Conservation (phyloP, 2,797 vertebrate genomes). For the Amblyraja radiata region DNA sequence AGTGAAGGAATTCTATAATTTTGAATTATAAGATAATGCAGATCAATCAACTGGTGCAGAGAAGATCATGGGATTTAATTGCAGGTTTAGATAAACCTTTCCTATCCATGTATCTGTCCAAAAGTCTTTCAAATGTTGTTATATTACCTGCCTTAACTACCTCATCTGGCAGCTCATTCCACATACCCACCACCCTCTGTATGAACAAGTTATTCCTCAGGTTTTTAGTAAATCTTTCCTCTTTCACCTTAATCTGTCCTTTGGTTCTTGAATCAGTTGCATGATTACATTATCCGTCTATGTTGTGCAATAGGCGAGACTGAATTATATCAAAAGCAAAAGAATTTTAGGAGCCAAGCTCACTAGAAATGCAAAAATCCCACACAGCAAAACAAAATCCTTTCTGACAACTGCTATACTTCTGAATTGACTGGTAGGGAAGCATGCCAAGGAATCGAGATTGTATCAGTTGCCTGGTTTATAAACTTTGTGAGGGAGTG, state of each 20-base stretch:
- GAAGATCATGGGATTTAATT: background rate
- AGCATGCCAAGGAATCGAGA: background rate
- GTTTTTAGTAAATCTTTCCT: too few relatives aligned
- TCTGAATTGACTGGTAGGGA: background rate
- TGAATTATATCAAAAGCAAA: background rate
- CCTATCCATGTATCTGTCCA: too few relatives aligned
- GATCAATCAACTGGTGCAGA: background rate
- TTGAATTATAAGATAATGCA: background rate
- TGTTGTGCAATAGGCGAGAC: background rate
- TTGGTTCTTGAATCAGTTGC: background rate
- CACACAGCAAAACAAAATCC: background rate
- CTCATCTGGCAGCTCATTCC: too few relatives aligned
- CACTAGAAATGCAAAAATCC: background rate
- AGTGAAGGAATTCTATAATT: background rate
- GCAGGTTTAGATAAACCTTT: background rate
- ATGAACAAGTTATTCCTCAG: too few relatives aligned
- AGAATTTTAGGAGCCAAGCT: background rate
- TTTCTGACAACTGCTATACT: background rate
- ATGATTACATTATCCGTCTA: background rate
- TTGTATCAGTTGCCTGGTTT: background rate
- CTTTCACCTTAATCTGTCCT: too few relatives aligned
- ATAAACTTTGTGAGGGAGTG: background rate
- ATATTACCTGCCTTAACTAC: too few relatives aligned
- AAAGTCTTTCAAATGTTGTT: too few relatives aligned
- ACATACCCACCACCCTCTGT: too few relatives aligned